These are phyloP conservation scores for Microvelia longipes DNA, from an alignment of 1,140 invertebrate genomes.

Conservation along the genomic window DNA sequence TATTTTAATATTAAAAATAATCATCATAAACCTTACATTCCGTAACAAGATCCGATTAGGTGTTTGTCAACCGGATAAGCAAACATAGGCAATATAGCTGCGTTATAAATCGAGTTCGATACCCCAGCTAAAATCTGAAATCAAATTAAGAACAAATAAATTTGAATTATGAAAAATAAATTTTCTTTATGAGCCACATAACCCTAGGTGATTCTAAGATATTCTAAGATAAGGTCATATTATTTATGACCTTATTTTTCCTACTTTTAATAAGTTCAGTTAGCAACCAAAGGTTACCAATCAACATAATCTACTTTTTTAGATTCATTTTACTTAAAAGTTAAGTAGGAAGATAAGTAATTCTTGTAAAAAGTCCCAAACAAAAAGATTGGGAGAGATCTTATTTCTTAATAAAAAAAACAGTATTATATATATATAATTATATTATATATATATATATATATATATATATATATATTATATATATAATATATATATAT, in stretches of 20 bases:
- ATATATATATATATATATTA: too few species aligned
- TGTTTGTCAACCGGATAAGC: neutral
- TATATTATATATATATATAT: too few species aligned
- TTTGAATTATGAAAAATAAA: neutral
- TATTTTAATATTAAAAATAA: too few species aligned
- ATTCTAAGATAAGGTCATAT: neutral
- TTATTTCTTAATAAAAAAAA: too few species aligned
- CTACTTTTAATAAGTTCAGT: too few species aligned
- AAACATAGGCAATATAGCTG: neutral
- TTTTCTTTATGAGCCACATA: too few species aligned
- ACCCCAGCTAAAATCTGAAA: neutral
- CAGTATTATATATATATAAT: too few species aligned
- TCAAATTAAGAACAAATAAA: neutral
- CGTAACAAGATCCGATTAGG: neutral
- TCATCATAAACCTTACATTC: constrained; percentile 40
- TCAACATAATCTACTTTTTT: neutral
- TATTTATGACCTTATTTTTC: neutral
- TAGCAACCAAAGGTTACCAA: too few species aligned
- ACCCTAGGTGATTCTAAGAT: neutral
- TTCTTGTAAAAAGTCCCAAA: too few species aligned
- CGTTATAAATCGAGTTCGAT: neutral
- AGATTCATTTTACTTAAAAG: neutral
- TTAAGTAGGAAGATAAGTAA: too few species aligned
- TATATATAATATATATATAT: too few species aligned
- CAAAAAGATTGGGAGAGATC: too few species aligned